Evolutionary conservation across 1,140 invertebrate genomes (phyloP).

Genomic region (Cephus cinctus): DNA sequence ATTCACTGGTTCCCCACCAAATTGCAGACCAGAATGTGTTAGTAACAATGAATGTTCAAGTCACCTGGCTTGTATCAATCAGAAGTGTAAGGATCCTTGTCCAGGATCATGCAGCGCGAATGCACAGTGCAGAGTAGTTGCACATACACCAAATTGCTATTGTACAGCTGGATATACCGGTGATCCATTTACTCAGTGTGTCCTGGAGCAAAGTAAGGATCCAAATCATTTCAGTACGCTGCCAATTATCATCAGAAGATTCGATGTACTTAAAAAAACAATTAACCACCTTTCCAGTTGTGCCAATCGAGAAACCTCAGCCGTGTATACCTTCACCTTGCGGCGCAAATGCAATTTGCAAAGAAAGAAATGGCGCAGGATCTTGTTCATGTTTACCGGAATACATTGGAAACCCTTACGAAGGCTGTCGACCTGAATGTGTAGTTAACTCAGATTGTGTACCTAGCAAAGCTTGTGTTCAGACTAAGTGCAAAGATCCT

Average conservation of each 20-base stretch:
- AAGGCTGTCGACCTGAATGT: conserved; percentile 55
- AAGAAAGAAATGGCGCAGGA: conserved; percentile 55
- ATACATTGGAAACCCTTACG: conserved; percentile 57
- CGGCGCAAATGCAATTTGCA: conserved; percentile 55
- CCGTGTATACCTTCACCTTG: conserved; percentile 56
- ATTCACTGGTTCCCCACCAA: conserved; percentile 69
- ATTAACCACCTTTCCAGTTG: too few relatives aligned
- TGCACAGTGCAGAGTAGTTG: conserved; percentile 71
- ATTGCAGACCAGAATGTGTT: conserved; percentile 74
- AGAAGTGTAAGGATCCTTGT: conserved; percentile 77
- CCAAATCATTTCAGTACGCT: too few relatives aligned
- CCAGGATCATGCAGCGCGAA: conserved; percentile 71
- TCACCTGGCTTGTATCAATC: conserved; percentile 69
- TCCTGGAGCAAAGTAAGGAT: conserved; percentile 39
- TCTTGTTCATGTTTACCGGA: conserved; percentile 59
- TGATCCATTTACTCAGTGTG: conserved; percentile 73
- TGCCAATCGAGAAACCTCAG: too few relatives aligned
- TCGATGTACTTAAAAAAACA: too few relatives aligned
- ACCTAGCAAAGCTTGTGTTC: conserved; percentile 49
- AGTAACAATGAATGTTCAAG: conserved; percentile 73
- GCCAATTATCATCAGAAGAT: too few relatives aligned
- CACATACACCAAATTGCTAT: conserved; percentile 73
- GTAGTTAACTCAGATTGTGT: conserved; percentile 54
- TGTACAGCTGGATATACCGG: conserved; percentile 72
- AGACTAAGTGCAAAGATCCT: conserved; percentile 55